Conservation (phyloP, 2,113 vertebrate species). For the Pangasianodon gigas region DNA sequence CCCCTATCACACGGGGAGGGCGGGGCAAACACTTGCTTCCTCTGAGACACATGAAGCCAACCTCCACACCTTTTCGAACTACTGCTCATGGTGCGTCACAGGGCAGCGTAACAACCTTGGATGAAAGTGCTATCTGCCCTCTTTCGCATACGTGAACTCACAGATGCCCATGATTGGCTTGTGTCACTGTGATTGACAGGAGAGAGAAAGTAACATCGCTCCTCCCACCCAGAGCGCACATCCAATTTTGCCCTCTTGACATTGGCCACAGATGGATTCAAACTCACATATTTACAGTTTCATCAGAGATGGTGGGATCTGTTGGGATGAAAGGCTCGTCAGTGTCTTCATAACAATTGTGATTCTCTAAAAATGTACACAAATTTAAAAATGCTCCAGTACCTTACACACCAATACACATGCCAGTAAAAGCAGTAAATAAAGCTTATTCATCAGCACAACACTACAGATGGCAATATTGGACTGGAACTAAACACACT, state of each 20-base stretch:
- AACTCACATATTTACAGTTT: not conserved
- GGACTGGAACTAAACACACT: not conserved
- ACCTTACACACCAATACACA: not conserved
- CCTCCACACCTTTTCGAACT: no score
- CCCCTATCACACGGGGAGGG: not conserved
- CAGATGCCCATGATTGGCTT: not conserved
- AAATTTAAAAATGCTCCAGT: no score
- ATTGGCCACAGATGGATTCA: not conserved
- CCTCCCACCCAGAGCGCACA: not conserved
- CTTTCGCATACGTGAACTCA: not conserved
- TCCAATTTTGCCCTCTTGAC: not conserved
- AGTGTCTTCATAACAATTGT: not conserved
- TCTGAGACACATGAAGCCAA: no score
- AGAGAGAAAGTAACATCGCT: not conserved
- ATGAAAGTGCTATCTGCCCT: not conserved
- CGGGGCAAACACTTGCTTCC: no score
- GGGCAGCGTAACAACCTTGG: no score
- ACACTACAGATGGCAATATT: not conserved
- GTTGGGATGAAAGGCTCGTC: not conserved
- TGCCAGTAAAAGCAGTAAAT: not conserved
- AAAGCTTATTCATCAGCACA: not conserved
- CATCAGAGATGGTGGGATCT: not conserved
- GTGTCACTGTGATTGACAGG: not conserved
- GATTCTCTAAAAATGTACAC: not conserved
- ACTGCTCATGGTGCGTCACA: no score